phyloP scores from a whole-genome alignment of 2,888 invertebrate species.

The Encarsia formosa region DNA sequence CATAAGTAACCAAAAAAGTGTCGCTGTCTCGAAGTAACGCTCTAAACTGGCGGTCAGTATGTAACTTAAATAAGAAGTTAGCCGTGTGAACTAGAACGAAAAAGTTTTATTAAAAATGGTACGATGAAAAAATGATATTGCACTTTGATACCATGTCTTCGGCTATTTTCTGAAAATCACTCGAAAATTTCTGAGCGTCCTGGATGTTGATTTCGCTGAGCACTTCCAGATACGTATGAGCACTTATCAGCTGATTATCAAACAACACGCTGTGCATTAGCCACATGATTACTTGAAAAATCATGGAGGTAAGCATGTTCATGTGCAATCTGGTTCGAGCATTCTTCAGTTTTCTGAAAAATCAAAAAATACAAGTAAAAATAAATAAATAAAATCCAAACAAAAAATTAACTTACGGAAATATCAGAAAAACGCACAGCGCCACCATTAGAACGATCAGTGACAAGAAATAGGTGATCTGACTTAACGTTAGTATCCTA shows the following conservation, averaged over 20 bases:
- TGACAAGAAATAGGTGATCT: slow-evolving; percentile 3
- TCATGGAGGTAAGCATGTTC: not conserved
- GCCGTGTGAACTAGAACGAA: slow-evolving; percentile 5
- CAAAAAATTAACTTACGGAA: not conserved
- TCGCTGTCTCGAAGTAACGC: slow-evolving; percentile 7
- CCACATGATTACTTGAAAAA: slow-evolving; percentile 4
- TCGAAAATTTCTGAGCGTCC: slow-evolving; percentile 1
- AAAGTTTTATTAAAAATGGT: not conserved
- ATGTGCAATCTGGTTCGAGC: slow-evolving; percentile 10
- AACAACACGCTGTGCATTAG: slow-evolving; percentile 7
- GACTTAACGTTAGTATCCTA: not conserved
- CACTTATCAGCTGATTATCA: slow-evolving; percentile 3
- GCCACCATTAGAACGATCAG: not conserved
- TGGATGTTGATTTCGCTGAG: slow-evolving; percentile 2
- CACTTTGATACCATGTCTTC: slow-evolving; percentile 7
- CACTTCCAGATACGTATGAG: slow-evolving; percentile 7
- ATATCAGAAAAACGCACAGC: slow-evolving; percentile 3
- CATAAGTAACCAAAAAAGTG: slow-evolving; percentile 13
- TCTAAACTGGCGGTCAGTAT: slow-evolving; percentile 4
- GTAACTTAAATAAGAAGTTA: slow-evolving; percentile 2
- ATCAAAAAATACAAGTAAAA: not conserved
- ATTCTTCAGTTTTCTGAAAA: slow-evolving; percentile 13
- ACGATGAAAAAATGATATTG: not conserved
- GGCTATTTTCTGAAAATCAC: slow-evolving; percentile 1
- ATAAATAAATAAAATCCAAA: not conserved